A percentile compares a stretch with the other conserved stretches of the same genome.
These are phyloP conservation scores for Leiothrix lutea DNA, from an alignment of 2,113 vertebrate genomes.

Conservation along the genomic window DNA sequence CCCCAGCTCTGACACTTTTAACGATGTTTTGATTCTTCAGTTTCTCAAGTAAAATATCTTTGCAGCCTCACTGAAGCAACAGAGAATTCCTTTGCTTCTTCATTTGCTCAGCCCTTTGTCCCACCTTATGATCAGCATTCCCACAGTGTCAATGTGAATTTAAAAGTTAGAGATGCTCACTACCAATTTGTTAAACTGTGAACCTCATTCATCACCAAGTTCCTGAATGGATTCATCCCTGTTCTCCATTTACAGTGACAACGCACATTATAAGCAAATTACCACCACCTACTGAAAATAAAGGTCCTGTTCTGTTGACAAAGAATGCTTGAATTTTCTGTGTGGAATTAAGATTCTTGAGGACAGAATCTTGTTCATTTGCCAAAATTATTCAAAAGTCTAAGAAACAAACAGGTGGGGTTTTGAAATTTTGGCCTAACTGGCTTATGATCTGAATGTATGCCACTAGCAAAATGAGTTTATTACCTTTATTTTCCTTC, in stretches of 20 bases:
- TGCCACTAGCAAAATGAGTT: neutral
- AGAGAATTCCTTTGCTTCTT: neutral
- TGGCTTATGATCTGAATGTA: neutral
- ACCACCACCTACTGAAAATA: neutral
- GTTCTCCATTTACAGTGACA: neutral
- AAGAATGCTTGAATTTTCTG: neutral
- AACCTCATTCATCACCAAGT: neutral
- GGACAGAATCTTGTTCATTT: neutral
- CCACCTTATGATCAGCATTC: neutral
- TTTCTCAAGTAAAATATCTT: neutral
- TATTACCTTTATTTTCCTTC: neutral
- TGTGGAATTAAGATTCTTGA: neutral
- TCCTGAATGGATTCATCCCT: neutral
- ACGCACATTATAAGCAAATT: neutral
- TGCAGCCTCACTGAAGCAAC: neutral
- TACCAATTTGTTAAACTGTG: neutral
- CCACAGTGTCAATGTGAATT: neutral
- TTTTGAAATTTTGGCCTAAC: neutral
- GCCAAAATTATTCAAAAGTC: neutral
- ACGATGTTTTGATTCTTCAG: accelerated
- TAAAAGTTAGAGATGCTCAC: neutral
- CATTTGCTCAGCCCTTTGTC: neutral
- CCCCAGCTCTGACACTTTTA: neutral
- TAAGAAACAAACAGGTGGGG: neutral
- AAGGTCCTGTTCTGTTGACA: neutral